These are phyloP conservation scores for Salminus brasiliensis DNA, from an alignment of 2,113 vertebrate species.

Conservation along the genomic window DNA sequence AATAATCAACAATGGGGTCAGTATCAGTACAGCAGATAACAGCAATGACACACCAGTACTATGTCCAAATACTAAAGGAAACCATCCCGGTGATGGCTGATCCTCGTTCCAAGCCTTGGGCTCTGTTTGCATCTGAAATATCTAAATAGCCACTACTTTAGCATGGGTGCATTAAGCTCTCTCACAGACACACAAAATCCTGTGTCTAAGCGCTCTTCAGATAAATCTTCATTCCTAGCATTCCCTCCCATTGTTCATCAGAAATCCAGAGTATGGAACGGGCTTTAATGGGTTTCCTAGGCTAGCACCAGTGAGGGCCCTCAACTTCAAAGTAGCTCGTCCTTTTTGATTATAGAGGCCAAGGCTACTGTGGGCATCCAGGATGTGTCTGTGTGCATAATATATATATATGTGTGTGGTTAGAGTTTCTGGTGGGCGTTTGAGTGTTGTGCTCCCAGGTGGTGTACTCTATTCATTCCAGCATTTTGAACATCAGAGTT, in stretches of 20 bases:
- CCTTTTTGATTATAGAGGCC: constrained; percentile 1
- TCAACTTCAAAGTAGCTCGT: constrained; percentile 25
- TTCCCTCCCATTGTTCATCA: background rate
- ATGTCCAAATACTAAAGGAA: background rate
- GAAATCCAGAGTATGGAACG: background rate
- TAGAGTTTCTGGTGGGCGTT: background rate
- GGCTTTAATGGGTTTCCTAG: background rate
- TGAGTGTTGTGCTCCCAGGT: constrained; percentile 34
- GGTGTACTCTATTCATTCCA: constrained; percentile 47
- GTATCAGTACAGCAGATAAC: background rate
- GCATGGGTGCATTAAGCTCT: too few species aligned
- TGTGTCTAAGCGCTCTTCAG: background rate
- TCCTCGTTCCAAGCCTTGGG: background rate
- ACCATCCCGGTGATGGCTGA: background rate
- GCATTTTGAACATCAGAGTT: constrained; percentile 12
- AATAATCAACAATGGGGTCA: background rate
- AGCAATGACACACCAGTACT: background rate
- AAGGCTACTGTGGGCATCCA: constrained; percentile 3
- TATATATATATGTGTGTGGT: too few species aligned
- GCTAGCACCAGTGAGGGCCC: constrained; percentile 17
- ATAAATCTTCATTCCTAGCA: background rate
- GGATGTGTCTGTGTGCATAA: background rate
- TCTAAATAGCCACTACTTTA: too few species aligned
- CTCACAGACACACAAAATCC: background rate
- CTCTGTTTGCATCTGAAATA: background rate